These are phyloP conservation scores for Drosophila kurseongensis DNA, from an alignment of 1,140 invertebrate species.

Conservation along the genomic window DNA sequence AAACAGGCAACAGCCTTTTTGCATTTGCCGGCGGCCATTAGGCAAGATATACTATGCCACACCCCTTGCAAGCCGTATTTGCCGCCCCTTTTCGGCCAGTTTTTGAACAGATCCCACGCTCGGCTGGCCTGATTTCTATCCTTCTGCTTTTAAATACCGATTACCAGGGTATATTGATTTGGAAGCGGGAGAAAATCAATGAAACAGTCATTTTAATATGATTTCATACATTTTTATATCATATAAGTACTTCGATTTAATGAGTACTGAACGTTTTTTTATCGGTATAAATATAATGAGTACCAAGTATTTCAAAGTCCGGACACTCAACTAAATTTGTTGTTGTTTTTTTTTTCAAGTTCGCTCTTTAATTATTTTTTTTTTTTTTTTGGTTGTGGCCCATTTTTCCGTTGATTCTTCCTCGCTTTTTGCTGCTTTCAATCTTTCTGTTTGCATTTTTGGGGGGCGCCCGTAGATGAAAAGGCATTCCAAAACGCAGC, in stretches of 20 bases:
- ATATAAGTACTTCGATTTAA: too few species aligned
- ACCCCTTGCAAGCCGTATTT: not conserved
- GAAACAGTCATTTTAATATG: too few species aligned
- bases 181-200: not conserved
- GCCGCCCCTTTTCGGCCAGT: conserved; percentile 5
- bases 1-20: conserved; percentile 54
- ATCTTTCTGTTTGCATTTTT: conserved; percentile 46
- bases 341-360: not conserved
- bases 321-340: not conserved
- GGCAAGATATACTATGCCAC: conserved; percentile 25
- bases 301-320: not conserved
- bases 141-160: conserved; percentile 8
- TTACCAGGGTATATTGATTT: not conserved
- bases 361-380: not conserved
- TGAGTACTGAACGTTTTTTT: too few species aligned
- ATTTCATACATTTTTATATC: too few species aligned
- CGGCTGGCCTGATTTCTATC: conserved; percentile 40
- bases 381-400: conserved; percentile 10
- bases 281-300: too few species aligned
- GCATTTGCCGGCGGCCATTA: conserved; percentile 72
- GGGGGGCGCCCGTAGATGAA: conserved; percentile 46
- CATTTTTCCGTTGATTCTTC: conserved; percentile 15
- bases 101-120: conserved; percentile 43
- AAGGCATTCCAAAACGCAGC: conserved; percentile 60
- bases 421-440: conserved; percentile 18